Evolutionary conservation across 2,113 vertebrate species (phyloP).

Genomic region (Chelonoidis abingdonii): DNA sequence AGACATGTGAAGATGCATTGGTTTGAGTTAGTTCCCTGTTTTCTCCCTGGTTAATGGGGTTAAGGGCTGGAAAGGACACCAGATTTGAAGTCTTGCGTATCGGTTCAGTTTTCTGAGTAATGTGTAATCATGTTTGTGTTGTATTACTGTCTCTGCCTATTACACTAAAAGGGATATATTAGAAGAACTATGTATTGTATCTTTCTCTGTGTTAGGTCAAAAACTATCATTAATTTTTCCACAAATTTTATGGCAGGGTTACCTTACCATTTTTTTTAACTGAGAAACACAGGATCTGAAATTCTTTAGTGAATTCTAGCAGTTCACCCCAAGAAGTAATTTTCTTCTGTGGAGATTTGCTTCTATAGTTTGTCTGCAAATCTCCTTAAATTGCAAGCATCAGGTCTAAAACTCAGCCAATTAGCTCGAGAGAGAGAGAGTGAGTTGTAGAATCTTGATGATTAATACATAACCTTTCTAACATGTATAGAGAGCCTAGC

Average conservation of each 20-base stretch:
- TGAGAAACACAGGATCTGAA: neutral
- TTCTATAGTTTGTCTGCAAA: neutral
- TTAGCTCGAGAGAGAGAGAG: neutral
- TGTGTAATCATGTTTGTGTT: neutral
- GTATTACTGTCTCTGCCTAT: neutral
- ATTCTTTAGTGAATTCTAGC: neutral
- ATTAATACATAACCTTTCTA: neutral
- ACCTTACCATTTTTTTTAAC: neutral
- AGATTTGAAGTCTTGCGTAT: fast-evolving
- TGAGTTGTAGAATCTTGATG: neutral
- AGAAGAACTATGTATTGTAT: neutral
- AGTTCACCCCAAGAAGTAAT: neutral
- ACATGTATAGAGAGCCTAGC: neutral
- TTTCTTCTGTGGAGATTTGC: neutral
- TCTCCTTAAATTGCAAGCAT: neutral
- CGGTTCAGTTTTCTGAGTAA: neutral
- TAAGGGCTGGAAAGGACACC: neutral
- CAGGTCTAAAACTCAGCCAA: neutral
- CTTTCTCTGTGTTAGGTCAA: neutral
- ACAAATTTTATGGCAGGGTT: neutral
- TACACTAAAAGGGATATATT: neutral
- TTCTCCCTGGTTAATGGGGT: neutral
- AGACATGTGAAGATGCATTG: neutral
- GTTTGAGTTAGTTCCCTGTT: neutral
- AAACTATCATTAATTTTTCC: neutral